phyloP scores from a whole-genome alignment of 2,797 vertebrate species.

The Melopsittacus undulatus region DNA sequence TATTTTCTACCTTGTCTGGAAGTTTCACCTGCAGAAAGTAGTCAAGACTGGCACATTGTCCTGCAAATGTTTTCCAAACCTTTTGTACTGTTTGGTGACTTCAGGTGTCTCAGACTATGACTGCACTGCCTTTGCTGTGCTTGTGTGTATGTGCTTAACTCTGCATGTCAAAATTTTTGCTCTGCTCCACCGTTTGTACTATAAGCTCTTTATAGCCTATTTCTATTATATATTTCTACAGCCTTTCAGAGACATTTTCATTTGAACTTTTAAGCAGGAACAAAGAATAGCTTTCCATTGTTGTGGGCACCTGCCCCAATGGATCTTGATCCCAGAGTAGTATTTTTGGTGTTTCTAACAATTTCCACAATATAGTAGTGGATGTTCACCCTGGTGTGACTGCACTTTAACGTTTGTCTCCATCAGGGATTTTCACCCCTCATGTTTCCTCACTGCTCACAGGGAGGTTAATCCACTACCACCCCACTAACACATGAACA shows the following conservation, averaged over 20 bases:
- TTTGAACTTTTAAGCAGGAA: background rate
- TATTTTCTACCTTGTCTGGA: background rate
- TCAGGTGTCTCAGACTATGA: background rate
- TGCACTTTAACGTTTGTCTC: background rate
- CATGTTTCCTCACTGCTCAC: background rate
- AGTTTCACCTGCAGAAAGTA: background rate
- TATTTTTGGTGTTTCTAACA: background rate
- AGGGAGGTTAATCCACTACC: background rate
- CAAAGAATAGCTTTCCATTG: background rate
- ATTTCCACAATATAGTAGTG: background rate
- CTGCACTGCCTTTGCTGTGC: background rate
- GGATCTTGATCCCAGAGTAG: background rate
- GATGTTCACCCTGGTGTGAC: background rate
- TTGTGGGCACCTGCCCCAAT: background rate
- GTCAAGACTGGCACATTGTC: background rate
- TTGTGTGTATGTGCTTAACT: background rate
- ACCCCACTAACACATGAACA: fast-evolving
- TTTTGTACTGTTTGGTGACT: background rate
- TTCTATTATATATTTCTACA: background rate
- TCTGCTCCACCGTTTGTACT: background rate
- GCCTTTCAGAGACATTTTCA: background rate
- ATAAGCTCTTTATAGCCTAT: background rate
- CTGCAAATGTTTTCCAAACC: background rate
- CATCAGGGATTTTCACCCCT: background rate
- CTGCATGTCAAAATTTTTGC: background rate